A percentile compares a stretch with the other conserved stretches of the same genome.
These are phyloP conservation scores for Rhinopomastus cyanomelas DNA, from an alignment of 2,113 vertebrate species.

Conservation along the genomic window DNA sequence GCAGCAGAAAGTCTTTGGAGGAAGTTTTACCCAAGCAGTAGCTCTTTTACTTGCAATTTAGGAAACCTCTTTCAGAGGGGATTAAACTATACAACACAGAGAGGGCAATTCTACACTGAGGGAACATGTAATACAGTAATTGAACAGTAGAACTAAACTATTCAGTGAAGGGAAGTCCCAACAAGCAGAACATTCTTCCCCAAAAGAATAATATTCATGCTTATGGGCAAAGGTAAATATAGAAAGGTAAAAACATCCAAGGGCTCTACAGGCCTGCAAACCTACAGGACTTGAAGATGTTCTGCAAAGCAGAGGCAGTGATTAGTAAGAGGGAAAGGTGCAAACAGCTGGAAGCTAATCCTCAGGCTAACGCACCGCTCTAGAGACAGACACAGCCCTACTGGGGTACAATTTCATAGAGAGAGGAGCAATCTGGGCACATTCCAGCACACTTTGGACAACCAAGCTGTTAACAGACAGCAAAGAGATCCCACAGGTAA, in stretches of 20 bases:
- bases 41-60: neutral
- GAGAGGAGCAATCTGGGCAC: neutral
- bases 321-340: conserved; percentile 34
- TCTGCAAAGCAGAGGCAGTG: conserved; percentile 47
- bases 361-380: neutral
- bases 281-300: conserved; percentile 1
- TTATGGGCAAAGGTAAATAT: neutral
- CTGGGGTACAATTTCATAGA: neutral
- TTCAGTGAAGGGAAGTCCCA: neutral
- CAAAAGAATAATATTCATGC: conserved; percentile 6
- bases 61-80: neutral
- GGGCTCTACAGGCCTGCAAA: conserved; percentile 14
- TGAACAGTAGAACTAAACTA: neutral
- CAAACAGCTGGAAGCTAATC: neutral
- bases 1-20: neutral
- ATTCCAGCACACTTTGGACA: neutral
- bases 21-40: neutral
- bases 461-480: neutral
- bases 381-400: neutral
- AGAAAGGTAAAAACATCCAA: neutral
- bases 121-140: neutral
- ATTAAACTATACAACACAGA: neutral
- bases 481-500: neutral
- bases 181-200: conserved; percentile 32
- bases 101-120: neutral